Percentiles rank a stretch among this genome's conserved stretches.
These are phyloP conservation scores for Pachyrhynchus sulphureomaculatus DNA, from an alignment of 1,140 invertebrate genomes.

Conservation along the genomic window DNA sequence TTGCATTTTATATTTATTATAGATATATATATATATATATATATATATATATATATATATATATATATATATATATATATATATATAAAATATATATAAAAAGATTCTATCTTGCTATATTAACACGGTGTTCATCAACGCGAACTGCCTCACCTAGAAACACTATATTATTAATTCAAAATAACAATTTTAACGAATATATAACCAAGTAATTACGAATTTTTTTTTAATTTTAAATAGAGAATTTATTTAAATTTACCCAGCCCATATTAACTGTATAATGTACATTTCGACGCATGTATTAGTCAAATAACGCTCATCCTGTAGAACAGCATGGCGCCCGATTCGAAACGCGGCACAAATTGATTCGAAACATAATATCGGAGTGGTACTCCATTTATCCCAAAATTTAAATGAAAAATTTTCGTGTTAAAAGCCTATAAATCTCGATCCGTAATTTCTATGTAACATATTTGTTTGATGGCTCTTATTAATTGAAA, in stretches of 20 bases:
- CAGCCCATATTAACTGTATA: neutral
- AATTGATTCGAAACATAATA: conserved; percentile 32
- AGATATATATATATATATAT: too few relatives aligned
- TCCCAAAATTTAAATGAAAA: conserved; percentile 18
- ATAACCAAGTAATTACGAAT: too few relatives aligned
- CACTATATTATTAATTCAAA: too few relatives aligned
- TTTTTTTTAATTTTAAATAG: neutral
- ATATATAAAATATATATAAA: too few relatives aligned
- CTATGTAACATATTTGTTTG: conserved; percentile 14
- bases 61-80: too few relatives aligned
- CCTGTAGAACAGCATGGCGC: conserved; percentile 25
- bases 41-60: too few relatives aligned
- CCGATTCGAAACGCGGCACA: conserved; percentile 20
- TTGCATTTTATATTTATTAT: too few relatives aligned
- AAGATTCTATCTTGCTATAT: too few relatives aligned
- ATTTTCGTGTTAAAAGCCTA: conserved; percentile 31
- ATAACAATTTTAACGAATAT: too few relatives aligned
- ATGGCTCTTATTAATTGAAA: conserved; percentile 25
- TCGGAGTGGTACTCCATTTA: conserved; percentile 29
- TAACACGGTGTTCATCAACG: too few relatives aligned
- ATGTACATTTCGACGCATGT: conserved; percentile 11
- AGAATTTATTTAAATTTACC: neutral
- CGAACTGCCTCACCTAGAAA: too few relatives aligned
- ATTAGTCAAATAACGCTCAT: conserved; percentile 10
- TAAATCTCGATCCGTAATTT: conserved; percentile 27